Evolutionary conservation across 2,888 invertebrate species (phyloP), one percentile per base, ranked within the genome.

Genomic region (Candidula unifasciata): DNA sequence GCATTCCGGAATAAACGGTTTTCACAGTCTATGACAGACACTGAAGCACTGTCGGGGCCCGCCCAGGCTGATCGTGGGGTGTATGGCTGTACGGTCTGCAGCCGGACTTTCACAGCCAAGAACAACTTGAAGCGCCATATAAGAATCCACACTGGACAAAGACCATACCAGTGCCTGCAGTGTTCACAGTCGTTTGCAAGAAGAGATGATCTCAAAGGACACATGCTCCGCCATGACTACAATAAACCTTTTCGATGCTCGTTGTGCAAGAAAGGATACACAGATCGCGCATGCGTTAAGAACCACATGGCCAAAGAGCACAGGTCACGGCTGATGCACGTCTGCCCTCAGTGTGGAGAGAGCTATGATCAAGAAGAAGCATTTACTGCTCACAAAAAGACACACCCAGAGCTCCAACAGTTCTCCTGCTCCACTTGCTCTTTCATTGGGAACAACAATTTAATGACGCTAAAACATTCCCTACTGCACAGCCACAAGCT

Each of bases 61-160:
- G 90, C 88, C 76, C 85, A 88, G 35, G 82, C 85, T 8, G 83
- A 85, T 8, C 92, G 91, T 78, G 85, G 88, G 54, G 83, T 89
- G 3, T 90, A 87, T 84, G 90, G 90, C 3, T 92, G 92, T 81
- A 80, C 85, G 6, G 85, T 88, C n/a, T 92, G 92, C 74, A 88
- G 88, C 69, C 82, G 88, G 21, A 89, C 90, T 6, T 91, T 92
- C 83, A 90, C 91, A 1, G 89, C 90, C 24, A 82, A 90, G 71
- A 91, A 89, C 68, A 91, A 91, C 81, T 89, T 91, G 87, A 89
- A 91, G 71, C 88, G 90, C 0, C 92, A 92, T 71, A 88, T 90
- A 33, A 88, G 91, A 1, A 86, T 91, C 37, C 91, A 91, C 83
- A 89, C 90, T 1, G 91, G 91, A 3, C 86, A 89, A n/a, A 89